Conservation (phyloP, 2,888 invertebrate genomes). For the Rhimphoctona megacephalus region DNA sequence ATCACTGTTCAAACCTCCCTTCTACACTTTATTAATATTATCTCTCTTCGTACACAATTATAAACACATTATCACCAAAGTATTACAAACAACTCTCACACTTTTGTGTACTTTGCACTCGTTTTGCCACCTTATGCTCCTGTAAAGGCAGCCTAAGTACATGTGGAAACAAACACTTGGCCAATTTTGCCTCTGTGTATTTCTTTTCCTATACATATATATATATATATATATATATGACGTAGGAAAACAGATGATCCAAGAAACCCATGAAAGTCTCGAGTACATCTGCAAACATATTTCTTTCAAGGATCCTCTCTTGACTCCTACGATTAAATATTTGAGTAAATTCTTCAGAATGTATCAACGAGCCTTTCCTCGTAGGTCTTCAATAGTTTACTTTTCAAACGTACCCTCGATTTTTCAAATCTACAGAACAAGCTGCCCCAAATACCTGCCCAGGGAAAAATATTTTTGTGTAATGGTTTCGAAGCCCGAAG, state of each 20-base stretch:
- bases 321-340: constrained; percentile 54
- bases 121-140: constrained; percentile 11
- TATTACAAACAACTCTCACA: neutral
- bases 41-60: constrained; percentile 31
- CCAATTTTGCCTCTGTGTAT: neutral
- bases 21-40: constrained; percentile 48
- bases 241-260: constrained; percentile 11
- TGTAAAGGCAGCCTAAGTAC: constrained; percentile 55
- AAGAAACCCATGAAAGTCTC: neutral
- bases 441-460: constrained; percentile 38
- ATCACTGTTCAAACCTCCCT: neutral
- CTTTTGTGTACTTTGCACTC: constrained; percentile 6
- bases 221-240: no score
- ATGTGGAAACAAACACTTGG: constrained; percentile 50
- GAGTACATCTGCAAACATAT: constrained; percentile 43
- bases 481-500: neutral
- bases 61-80: constrained; percentile 38
- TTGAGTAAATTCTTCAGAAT: constrained; percentile 41
- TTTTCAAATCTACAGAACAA: constrained; percentile 16
- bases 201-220: neutral
- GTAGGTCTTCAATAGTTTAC: constrained; percentile 16
- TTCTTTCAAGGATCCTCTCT: constrained; percentile 27
- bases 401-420: constrained; percentile 40
- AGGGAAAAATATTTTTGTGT: constrained; percentile 22
- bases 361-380: neutral